Evolutionary conservation across 2,888 invertebrate genomes (phyloP), one percentile per base, ranked within the genome.

Genomic region (Dicycla oo): DNA sequence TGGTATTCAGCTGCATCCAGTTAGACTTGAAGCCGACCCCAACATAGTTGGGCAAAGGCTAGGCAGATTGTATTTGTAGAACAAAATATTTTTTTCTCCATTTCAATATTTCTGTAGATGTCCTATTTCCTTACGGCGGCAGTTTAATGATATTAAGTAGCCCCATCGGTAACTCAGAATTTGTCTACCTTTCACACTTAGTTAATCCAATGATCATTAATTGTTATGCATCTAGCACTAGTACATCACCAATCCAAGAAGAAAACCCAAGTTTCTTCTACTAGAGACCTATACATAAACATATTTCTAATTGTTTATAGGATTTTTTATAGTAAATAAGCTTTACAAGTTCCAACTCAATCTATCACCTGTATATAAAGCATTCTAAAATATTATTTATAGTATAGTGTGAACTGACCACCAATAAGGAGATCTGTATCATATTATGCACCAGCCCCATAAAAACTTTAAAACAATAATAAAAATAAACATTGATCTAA

Each of bases 301-400:
- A 40, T 8, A 30, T 7, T 40, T 51, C n/a, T 40, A 10, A 53
- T 5, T 15, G 11, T 11, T 38, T 26, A n/a, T n/a, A 10, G 10
- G 23, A 5, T 1, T 18, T 15, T 56, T 40, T 34, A 20, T 1
- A 40, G 13, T 45, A 54, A 53, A 30, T 56, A 54, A 43, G 34
- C 15, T 43, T 43, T 43, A 26, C 7, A 34, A 54, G 7, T 45
- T 15, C 20, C n/a, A n/a, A 4, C 4, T 47, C 1, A 23, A 40
- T 23, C 30, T 26, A 62, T 15, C 73, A 57, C 61, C 62, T 26
- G 10, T 62, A n/a, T 38, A 10, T 6, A 38, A 74, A 78, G 54
- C 60, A 38, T 49, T 43, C n/a, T 61, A 60, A 0, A 8, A 8
- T 57, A 75, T 34, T 57, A 34, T 26, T 5, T 26, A 26, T 47